Percentiles rank a stretch among this genome's conserved stretches.
These are phyloP conservation scores for Tupaia tana DNA, from an alignment of 2,113 vertebrate species.

Conservation along the genomic window DNA sequence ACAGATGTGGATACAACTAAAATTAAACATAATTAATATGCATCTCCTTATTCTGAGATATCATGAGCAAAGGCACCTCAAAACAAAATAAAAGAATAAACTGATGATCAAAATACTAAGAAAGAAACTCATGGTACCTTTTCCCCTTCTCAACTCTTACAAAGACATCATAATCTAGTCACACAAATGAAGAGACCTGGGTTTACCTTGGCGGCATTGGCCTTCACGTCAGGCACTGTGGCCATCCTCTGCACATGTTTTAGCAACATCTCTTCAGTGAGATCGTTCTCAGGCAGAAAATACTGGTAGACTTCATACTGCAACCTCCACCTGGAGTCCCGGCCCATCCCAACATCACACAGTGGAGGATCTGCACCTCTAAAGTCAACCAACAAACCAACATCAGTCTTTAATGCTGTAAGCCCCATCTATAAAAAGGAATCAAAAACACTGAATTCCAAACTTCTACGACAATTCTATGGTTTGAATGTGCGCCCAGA, in stretches of 20 bases:
- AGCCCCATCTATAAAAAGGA: neutral
- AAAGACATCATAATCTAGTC: neutral
- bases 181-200: neutral
- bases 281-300: constrained; percentile 93
- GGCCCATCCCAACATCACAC: constrained; percentile 85
- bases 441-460: neutral
- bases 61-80: neutral
- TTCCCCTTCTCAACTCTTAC: neutral
- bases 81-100: constrained; percentile 27
- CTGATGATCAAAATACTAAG: neutral
- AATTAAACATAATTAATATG: neutral
- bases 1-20: neutral
- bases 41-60: neutral
- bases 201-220: constrained; percentile 88
- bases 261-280: constrained; percentile 89
- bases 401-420: neutral
- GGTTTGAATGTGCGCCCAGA: too few species aligned
- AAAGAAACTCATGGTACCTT: neutral
- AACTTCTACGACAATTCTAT: neutral
- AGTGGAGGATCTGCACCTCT: constrained; percentile 87
- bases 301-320: constrained; percentile 95
- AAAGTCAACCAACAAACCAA: constrained; percentile 58
- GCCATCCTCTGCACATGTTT: constrained; percentile 88
- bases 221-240: constrained; percentile 82
- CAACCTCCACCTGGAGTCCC: constrained; percentile 89